A percentile compares a stretch with the other conserved stretches of the same genome.
These are phyloP conservation scores for Tetheella fluctuosa DNA, from an alignment of 2,888 invertebrate genomes.

Conservation along the genomic window DNA sequence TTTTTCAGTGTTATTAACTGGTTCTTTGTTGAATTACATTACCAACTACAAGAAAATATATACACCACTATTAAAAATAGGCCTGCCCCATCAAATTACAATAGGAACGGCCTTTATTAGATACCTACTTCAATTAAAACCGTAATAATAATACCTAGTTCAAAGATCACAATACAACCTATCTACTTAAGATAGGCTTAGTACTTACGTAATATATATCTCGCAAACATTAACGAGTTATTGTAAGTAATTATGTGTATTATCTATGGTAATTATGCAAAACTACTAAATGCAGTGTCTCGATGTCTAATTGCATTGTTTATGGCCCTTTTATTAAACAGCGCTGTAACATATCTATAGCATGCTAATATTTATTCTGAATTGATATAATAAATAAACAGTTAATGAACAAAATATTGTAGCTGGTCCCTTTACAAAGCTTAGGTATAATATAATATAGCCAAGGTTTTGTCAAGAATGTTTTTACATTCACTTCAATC, in stretches of 20 bases:
- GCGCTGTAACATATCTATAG: neutral
- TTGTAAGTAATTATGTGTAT: no score
- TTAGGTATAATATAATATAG: neutral
- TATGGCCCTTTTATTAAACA: no score
- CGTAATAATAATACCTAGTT: neutral
- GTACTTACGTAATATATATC: neutral
- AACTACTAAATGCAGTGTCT: no score
- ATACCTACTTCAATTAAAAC: no score
- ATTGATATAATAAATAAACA: neutral
- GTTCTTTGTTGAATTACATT: no score
- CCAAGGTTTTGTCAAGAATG: neutral
- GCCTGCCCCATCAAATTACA: no score
- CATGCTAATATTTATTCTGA: neutral
- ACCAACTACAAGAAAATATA: no score
- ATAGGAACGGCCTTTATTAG: no score
- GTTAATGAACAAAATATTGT: neutral
- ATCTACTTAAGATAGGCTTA: neutral
- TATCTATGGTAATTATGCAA: no score
- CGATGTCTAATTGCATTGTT: no score
- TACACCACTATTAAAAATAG: no score
- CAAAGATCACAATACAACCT: conserved; percentile 1
- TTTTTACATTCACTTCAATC: neutral
- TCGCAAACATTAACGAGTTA: neutral
- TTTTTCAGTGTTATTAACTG: no score
- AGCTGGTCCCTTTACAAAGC: neutral